Evolutionary conservation across 2,888 invertebrate species (phyloP), one percentile per base, ranked within the genome.

Genomic region (Gordius sp.): DNA sequence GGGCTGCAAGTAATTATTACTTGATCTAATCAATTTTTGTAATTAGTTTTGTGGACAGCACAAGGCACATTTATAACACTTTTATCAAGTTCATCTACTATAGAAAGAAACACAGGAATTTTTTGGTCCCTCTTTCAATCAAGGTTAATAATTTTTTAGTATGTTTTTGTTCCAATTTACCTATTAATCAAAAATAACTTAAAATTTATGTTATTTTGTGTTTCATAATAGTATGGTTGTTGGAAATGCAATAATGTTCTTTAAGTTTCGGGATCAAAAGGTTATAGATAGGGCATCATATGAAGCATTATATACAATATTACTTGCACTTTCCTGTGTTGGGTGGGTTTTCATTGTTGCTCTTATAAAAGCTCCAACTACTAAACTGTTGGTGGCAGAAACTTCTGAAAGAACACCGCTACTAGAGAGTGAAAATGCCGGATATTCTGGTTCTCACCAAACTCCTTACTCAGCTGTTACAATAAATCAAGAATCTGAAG

Each of bases 21-120:
- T n/a, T 47, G 8, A 47, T 13, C 39, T 33, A 8, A 33, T n/a
- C 8, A 33, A 33, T 33, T 13, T 33, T 13, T 47, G 23, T 47
- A 20, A n/a, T 47, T 47, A 47, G 47, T 47, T n/a, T 47, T 47
- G 20, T 47, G 47, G 47, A 47, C 47, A n/a, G 47, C 47, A 18
- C 47, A 47, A 20, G 47, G 47, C 8, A 47, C 8, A 18, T 47
- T 47, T 47, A n/a, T 47, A n/a, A 47, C 47, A 4, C 8, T 47
- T 47, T 4, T 20, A 18, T 47, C 47, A n/a, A 20, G 20, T 47
- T 20, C 8, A n/a, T 8, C 13, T 20, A 47, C 8, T 47, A 47
- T 47, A 47, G 8, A 13, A 47, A 47, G 47, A 47, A 47, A 47
- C 20, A 47, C 23, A 20, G 47, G 47, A 8, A 47, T 47, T 18